Conservation (phyloP, 2,888 invertebrate genomes). For the Homarus gammarus region DNA sequence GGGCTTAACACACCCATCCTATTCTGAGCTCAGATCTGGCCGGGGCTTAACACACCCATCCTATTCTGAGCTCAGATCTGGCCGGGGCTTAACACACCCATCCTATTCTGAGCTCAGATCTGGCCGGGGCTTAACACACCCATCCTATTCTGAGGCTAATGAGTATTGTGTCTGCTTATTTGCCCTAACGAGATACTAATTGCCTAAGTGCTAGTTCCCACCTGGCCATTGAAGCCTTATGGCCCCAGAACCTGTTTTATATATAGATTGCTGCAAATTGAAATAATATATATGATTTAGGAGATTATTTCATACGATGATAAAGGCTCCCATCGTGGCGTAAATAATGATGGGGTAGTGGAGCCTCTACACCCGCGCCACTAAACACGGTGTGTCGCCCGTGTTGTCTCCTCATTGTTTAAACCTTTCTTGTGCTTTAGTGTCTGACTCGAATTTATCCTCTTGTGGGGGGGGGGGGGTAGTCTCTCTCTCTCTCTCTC, state of each 20-base stretch:
- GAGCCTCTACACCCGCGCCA: not conserved
- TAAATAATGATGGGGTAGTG: not conserved
- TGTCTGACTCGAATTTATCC: not conserved
- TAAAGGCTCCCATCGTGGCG: not conserved
- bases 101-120: not conserved
- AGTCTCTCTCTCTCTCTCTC: not conserved
- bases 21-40: too few relatives aligned
- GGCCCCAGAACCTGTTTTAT: not conserved
- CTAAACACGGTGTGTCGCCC: not conserved
- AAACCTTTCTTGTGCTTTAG: not conserved
- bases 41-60: too few relatives aligned
- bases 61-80: too few relatives aligned
- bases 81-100: too few relatives aligned
- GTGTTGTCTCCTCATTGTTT: not conserved
- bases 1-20: too few relatives aligned
- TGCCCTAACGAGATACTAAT: constrained; percentile 3
- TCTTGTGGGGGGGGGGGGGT: too few relatives aligned
- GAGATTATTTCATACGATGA: not conserved
- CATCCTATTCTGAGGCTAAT: not conserved
- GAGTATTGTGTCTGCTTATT: not conserved
- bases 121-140: too few relatives aligned
- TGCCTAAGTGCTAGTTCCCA: not conserved
- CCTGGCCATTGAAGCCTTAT: constrained; percentile 3
- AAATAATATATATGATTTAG: constrained; percentile 9
- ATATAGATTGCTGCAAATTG: not conserved